Evolutionary conservation across 2,888 invertebrate genomes (phyloP).

Genomic region (Heliconius ethilla): DNA sequence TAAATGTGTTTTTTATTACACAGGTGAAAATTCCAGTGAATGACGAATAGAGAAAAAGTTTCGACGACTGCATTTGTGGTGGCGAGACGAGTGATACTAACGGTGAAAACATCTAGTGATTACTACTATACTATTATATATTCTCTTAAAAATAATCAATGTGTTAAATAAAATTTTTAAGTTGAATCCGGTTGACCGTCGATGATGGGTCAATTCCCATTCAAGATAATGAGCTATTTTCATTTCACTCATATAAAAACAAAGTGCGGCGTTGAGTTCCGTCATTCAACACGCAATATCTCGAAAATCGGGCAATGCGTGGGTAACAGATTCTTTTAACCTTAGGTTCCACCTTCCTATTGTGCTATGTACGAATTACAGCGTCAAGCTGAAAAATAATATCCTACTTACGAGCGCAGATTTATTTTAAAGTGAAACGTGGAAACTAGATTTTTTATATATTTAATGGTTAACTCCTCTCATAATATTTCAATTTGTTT

Average conservation of each 20-base stretch:
- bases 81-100: constrained; percentile 48
- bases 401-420: constrained; percentile 12
- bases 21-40: constrained; percentile 73
- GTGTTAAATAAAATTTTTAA: background rate
- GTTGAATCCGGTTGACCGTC: background rate
- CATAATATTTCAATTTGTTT: constrained; percentile 9
- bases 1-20: constrained; percentile 17
- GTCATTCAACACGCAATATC: no score
- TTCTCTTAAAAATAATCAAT: constrained; percentile 1
- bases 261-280: background rate
- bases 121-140: constrained; percentile 20
- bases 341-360: background rate
- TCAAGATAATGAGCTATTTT: background rate
- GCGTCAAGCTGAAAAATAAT: background rate
- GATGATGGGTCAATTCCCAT: background rate
- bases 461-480: background rate
- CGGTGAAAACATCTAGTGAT: constrained; percentile 17
- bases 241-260: background rate
- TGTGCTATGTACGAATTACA: background rate
- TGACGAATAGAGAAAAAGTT: constrained; percentile 61
- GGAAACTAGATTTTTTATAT: background rate
- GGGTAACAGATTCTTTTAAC: no score
- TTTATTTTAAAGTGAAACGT: constrained; percentile 9
- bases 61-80: constrained; percentile 69
- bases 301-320: no score